A percentile compares a stretch with the other conserved stretches of the same genome.
Conservation (phyloP, 2,888 invertebrate species). For the Drosophila macrothrix region DNA sequence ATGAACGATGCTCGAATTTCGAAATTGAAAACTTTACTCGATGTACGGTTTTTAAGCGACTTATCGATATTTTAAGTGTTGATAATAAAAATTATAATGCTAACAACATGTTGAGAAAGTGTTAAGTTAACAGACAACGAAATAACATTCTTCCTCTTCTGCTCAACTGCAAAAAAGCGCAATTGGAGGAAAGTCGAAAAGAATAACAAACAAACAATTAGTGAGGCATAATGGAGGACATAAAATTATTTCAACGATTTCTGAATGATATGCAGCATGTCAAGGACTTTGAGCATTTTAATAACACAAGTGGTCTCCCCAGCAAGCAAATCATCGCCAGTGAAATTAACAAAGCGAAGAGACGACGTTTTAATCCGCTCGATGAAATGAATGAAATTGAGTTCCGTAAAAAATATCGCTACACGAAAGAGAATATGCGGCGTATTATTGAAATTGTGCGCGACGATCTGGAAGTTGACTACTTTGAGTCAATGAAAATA, state of each 20-base stretch:
- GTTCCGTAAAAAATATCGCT: constrained; percentile 76
- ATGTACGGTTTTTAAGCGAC: not conserved
- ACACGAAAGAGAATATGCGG: constrained; percentile 76
- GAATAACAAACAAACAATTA: constrained; percentile 6
- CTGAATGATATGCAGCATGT: constrained; percentile 68
- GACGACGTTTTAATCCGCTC: constrained; percentile 68
- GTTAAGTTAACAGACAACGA: constrained; percentile 22
- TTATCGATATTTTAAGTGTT: not conserved
- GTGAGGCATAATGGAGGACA: constrained; percentile 58
- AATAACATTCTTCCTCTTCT: constrained; percentile 13
- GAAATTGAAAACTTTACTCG: not conserved
- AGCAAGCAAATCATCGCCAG: not conserved
- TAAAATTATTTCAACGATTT: constrained; percentile 64
- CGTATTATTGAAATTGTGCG: constrained; percentile 78
- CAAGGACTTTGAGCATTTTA: constrained; percentile 52
- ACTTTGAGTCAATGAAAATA: constrained; percentile 58
- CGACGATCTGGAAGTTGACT: constrained; percentile 76
- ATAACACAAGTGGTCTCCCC: constrained; percentile 17
- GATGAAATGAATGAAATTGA: constrained; percentile 72
- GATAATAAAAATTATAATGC: constrained; percentile 1
- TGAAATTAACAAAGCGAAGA: constrained; percentile 13
- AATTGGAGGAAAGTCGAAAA: not conserved
- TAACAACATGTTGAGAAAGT: not conserved
- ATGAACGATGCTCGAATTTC: constrained; percentile 17
- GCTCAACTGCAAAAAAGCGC: not conserved